phyloP scores from a whole-genome alignment of 1,140 invertebrate genomes.

The Semibalanus balanoides region DNA sequence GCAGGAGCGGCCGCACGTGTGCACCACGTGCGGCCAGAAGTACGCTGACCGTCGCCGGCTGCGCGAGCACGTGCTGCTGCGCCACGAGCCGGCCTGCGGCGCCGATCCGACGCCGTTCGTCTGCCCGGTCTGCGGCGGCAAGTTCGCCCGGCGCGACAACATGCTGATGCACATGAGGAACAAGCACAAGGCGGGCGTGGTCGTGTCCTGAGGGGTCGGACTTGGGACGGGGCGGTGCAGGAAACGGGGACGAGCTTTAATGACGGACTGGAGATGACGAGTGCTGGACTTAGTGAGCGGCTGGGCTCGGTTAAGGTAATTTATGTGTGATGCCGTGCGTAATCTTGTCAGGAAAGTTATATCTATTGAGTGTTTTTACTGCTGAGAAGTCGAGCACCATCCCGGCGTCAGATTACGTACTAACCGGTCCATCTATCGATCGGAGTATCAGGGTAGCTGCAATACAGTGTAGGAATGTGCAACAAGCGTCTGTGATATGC shows the following conservation, averaged over 20 bases:
- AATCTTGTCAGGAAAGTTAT: too few species aligned
- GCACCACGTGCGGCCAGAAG: conserved; percentile 20
- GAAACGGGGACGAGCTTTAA: neutral
- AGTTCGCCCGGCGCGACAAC: neutral
- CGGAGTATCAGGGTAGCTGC: too few species aligned
- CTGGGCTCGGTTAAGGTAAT: too few species aligned
- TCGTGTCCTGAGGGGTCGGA: neutral
- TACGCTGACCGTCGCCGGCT: conserved; percentile 24
- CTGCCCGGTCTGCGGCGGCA: neutral
- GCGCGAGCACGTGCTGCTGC: conserved; percentile 15
- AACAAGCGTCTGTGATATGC: too few species aligned
- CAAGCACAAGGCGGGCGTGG: neutral
- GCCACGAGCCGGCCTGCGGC: neutral
- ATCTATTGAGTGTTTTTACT: too few species aligned
- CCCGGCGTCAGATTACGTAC: too few species aligned
- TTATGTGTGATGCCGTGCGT: too few species aligned
- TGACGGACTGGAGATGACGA: neutral
- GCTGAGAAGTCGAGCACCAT: too few species aligned
- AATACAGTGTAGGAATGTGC: too few species aligned
- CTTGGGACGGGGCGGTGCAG: too few species aligned
- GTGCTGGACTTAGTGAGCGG: too few species aligned
- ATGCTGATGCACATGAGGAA: neutral
- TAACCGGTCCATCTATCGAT: too few species aligned
- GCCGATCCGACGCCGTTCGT: neutral
- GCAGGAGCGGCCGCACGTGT: conserved; percentile 22